Evolutionary conservation across 2,888 invertebrate genomes (phyloP).

Genomic region (Agonopterix subpropinquella): DNA sequence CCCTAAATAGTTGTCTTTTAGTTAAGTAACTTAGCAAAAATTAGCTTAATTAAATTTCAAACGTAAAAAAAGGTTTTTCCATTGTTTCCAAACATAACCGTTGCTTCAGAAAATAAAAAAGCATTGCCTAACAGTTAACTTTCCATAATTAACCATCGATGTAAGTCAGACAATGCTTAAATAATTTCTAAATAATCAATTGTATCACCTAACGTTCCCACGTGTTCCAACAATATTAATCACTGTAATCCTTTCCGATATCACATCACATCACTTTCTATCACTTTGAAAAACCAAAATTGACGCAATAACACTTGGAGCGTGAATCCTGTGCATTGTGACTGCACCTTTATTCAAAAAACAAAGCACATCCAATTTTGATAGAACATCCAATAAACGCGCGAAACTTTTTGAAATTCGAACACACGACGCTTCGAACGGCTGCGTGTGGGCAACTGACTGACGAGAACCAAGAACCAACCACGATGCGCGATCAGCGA

Average conservation of each 20-base stretch:
- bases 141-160: no score
- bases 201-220: constrained; percentile 12
- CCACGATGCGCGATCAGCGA: constrained; percentile 25
- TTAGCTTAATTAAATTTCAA: no score
- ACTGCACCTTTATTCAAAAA: constrained; percentile 21
- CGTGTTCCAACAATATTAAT: constrained; percentile 28
- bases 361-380: constrained; percentile 18
- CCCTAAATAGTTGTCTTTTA: no score
- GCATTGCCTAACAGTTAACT: no score
- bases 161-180: not conserved
- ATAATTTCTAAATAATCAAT: not conserved
- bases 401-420: constrained; percentile 41
- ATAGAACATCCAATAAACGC: constrained; percentile 20
- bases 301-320: constrained; percentile 8
- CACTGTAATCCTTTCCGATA: constrained; percentile 52
- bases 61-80: no score
- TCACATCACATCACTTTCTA: constrained; percentile 46
- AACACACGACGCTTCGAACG: constrained; percentile 48
- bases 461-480: constrained; percentile 44
- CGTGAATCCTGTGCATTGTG: constrained; percentile 10
- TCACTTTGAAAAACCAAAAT: constrained; percentile 24
- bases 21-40: no score
- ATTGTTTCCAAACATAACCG: no score
- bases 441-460: constrained; percentile 65
- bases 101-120: no score